phyloP scores from a whole-genome alignment of 2,113 vertebrate genomes.

The Aphyosemion australe region DNA sequence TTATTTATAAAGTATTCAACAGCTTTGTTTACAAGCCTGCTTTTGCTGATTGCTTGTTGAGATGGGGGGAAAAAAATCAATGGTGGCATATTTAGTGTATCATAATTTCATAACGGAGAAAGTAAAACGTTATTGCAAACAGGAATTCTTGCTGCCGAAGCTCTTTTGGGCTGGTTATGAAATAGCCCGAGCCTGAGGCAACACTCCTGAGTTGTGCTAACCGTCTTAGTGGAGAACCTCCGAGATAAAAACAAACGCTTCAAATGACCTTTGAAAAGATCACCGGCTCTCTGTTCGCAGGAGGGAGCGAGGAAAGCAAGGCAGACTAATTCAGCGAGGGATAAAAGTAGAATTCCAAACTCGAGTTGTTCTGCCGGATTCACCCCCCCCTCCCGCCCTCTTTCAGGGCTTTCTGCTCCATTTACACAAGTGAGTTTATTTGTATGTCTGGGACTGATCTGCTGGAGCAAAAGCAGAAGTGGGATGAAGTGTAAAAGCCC shows the following conservation, averaged over 20 bases:
- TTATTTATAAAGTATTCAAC: slow-evolving; percentile 43
- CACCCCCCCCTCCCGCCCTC: slow-evolving; percentile 6
- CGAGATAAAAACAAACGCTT: slow-evolving; percentile 69
- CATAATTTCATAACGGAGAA: slow-evolving; percentile 40
- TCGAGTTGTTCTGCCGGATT: slow-evolving; percentile 25
- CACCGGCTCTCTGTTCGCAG: slow-evolving; percentile 53
- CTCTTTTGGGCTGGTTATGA: slow-evolving; percentile 28
- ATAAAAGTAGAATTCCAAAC: slow-evolving; percentile 66
- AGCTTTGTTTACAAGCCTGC: slow-evolving; percentile 14
- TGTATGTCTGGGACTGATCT: slow-evolving; percentile 40
- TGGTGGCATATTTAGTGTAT: slow-evolving; percentile 23
- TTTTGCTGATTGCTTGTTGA: slow-evolving; percentile 25
- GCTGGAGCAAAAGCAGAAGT: slow-evolving; percentile 8
- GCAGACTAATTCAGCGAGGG: slow-evolving; percentile 42
- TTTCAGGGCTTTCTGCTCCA: slow-evolving; percentile 51
- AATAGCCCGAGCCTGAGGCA: slow-evolving; percentile 55
- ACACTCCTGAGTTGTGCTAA: slow-evolving; percentile 52
- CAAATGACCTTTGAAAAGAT: slow-evolving; percentile 76
- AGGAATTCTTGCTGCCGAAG: neutral
- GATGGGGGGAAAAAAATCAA: slow-evolving; percentile 6
- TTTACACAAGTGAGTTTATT: slow-evolving; percentile 57
- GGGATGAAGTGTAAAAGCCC: neutral
- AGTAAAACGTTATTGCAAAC: slow-evolving; percentile 17
- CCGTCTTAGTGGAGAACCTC: slow-evolving; percentile 59
- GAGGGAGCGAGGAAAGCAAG: neutral